Evolutionary conservation across 2,888 invertebrate genomes (phyloP), one percentile per base, ranked within the genome.

Genomic region (Melikaiella ostensackeni): DNA sequence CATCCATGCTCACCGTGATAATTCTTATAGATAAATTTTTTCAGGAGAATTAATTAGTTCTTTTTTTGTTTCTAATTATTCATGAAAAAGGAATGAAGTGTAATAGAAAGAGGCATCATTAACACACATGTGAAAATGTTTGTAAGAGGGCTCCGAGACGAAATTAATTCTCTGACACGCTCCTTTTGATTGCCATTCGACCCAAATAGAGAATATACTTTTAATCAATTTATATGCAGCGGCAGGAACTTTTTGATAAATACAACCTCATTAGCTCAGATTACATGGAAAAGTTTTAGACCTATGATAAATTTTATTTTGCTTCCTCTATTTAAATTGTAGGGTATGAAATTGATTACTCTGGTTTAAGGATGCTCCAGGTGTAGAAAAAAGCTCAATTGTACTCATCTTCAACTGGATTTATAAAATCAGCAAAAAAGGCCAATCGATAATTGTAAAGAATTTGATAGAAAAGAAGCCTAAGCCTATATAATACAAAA

Each of bases 221-320:
- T 46, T 9, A 27, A 46, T 27, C 3, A 24, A 46, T 66, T 46
- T 24, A 24, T 66, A 27, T 42, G 4, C 5, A 27, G 19, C 42
- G 30, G 27, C 66, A 30, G 46, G n/a, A 66, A 66, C 9, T 66
- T 66, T 66, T 66, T 66, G n/a, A 66, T 46, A 42, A 66, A 66
- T 46, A 46, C 46, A n/a, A 42, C 42, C 21, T 42, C 42, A 42
- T 66, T 66, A 66, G 46, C 27, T 66, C 11, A 66, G 46, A 66
- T 66, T 66, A 27, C 27, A 42, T 46, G 27, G 7, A 42, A 46
- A 66, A 46, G 27, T 46, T 66, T 46, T 11, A 8, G 1, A 30
- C 2, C 7, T 7, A 46, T 19, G n/a, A n/a, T 50, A 9, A 66
- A 21, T 27, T 46, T 3, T 66, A 24, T 66, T 46, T 46, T 66